phyloP scores from a whole-genome alignment of 2,797 vertebrate genomes.

The Taeniopygia guttata region DNA sequence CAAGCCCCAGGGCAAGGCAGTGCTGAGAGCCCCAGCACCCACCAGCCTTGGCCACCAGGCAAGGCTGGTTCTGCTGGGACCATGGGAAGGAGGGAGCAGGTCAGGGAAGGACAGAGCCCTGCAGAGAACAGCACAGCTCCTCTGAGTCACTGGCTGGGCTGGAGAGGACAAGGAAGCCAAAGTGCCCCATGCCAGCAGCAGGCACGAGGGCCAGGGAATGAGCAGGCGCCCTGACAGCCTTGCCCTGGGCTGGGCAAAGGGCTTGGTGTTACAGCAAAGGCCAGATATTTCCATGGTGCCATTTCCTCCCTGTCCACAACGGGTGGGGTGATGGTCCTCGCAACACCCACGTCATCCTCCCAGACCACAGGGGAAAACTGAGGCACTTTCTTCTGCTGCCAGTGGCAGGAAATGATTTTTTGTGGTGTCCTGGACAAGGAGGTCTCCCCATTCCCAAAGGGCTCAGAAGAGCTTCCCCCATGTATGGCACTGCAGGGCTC shows the following conservation, averaged over 20 bases:
- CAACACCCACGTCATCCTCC: background rate
- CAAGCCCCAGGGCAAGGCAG: fast-evolving
- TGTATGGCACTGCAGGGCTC: background rate
- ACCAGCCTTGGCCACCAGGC: background rate
- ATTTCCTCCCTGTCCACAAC: background rate
- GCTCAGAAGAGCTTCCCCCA: background rate
- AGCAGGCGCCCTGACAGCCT: background rate
- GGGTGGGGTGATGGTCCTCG: background rate
- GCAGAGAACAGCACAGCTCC: background rate
- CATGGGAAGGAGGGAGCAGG: background rate
- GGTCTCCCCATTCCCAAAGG: background rate
- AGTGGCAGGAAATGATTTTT: background rate
- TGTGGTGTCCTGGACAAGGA: background rate
- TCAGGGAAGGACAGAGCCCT: background rate
- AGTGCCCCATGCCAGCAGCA: background rate
- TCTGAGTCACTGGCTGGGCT: background rate
- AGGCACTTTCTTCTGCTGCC: background rate
- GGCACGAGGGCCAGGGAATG: background rate
- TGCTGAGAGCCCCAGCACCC: background rate
- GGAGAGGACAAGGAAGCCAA: background rate
- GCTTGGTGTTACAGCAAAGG: background rate
- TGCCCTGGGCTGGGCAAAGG: background rate
- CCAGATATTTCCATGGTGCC: background rate
- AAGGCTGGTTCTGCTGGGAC: background rate
- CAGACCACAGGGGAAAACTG: background rate